Base-by-base conservation (phyloP, 2,888 invertebrate genomes). In the Epsilonema sp. region DNA sequence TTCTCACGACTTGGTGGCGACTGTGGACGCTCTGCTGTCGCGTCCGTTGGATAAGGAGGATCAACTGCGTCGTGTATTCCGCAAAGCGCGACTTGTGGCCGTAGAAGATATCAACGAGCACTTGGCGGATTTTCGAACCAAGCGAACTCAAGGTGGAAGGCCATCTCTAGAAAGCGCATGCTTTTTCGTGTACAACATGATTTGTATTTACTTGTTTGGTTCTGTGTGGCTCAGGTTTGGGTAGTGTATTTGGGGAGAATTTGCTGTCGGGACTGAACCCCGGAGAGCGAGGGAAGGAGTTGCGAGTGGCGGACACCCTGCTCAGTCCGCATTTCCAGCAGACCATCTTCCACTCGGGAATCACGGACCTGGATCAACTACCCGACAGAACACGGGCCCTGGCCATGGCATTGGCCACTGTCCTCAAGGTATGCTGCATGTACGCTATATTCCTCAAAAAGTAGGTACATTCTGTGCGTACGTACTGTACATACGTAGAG, bases 81-180 rank as follows among this genome's bases (percentile, higher is more conserved):
- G 80, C 70, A 83, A 85, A 60, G 85, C 89, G 44, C 74, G 90
- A 37, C 76, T 76, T 54, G 77, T 79, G 57, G 84, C 85, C 4
- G 79, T 80, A 60, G 80, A 81, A 55, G 83, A 83, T 64, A 70
- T 87, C 44, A 58, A 78, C 45, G 78, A 78, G 56, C 80, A 81
- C 59, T 71, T 89, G 44, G 76, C 76, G 25, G 85, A 86, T 66
- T 82, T 82, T 69, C 79, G 87, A 62, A 79, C 80, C 57, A 89
- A 89, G 68, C 72, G 87, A 55, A 82, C 80, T 36, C 80, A 86
- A 31, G 65, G 66, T 65, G 48, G 44, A 55, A 4, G 31, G 8
- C 16, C 8, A 31, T 31, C 16, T 31, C 31, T 31, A 31, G 31
- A 31, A 31, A 31, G 16, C 16, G 16, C 8, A 31, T 13, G 16